phyloP scores from a whole-genome alignment of 2,888 invertebrate genomes.

The Dicranocentrus wangi region DNA sequence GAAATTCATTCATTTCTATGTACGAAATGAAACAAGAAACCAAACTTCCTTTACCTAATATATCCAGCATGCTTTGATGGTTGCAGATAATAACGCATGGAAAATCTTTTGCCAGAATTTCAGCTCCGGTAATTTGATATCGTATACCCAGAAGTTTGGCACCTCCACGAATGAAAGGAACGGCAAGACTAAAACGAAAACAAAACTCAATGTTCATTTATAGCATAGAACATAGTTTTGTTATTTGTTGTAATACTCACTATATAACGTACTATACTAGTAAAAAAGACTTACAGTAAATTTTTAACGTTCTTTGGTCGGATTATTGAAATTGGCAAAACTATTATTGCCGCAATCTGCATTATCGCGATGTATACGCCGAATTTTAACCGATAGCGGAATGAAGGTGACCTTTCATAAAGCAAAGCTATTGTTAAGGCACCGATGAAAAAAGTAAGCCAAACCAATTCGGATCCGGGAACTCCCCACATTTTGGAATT shows the following conservation, averaged over 20 bases:
- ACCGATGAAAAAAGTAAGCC: slow-evolving; percentile 4
- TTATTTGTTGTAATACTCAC: not conserved
- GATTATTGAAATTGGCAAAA: slow-evolving; percentile 85
- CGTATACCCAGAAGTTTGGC: slow-evolving; percentile 74
- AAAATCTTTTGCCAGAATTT: slow-evolving; percentile 74
- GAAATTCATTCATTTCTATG: no score
- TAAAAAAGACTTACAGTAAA: slow-evolving; percentile 82
- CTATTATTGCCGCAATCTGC: slow-evolving; percentile 79
- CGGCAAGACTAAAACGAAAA: slow-evolving; percentile 75
- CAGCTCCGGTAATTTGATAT: slow-evolving; percentile 75
- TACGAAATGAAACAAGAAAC: no score
- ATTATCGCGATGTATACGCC: slow-evolving; percentile 80
- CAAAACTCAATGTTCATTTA: not conserved
- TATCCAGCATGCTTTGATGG: slow-evolving; percentile 78
- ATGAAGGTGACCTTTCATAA: slow-evolving; percentile 73
- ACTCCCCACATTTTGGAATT: no score
- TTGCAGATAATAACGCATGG: slow-evolving; percentile 77
- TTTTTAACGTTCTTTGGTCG: slow-evolving; percentile 84
- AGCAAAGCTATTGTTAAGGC: slow-evolving; percentile 36
- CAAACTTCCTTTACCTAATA: slow-evolving; percentile 77
- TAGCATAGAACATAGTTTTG: not conserved
- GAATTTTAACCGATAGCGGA: slow-evolving; percentile 84
- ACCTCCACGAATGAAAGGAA: slow-evolving; percentile 75
- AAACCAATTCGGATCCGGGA: no score
- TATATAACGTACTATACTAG: not conserved